These are phyloP conservation scores for Muscicapa comitata DNA, from an alignment of 2,797 vertebrate species.

Conservation along the genomic window DNA sequence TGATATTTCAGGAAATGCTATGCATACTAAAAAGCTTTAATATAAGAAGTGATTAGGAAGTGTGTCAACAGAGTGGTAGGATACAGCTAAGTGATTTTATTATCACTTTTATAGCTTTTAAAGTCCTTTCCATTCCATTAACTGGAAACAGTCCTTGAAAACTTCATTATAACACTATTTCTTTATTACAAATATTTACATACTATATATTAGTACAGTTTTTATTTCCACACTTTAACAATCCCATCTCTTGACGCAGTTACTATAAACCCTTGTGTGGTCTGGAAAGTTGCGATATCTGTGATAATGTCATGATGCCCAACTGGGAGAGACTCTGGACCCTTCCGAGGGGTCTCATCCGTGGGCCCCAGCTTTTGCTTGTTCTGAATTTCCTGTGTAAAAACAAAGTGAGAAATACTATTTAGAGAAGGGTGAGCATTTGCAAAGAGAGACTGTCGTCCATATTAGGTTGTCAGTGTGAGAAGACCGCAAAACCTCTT, in stretches of 20 bases:
- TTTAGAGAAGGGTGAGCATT: not conserved
- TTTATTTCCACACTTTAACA: conserved; percentile 97
- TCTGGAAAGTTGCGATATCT: conserved; percentile 96
- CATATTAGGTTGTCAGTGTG: not conserved
- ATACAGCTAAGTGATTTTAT: not conserved
- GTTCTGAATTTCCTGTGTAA: conserved; percentile 91
- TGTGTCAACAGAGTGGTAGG: not conserved
- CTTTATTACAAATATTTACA: conserved; percentile 73
- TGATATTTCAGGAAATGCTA: not conserved
- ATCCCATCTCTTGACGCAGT: conserved; percentile 96
- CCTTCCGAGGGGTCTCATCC: conserved; percentile 89
- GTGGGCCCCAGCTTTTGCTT: conserved; percentile 90
- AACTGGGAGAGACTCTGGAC: conserved; percentile 92
- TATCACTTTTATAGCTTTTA: not conserved
- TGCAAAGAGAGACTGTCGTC: not conserved
- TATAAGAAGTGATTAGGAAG: conserved; percentile 23
- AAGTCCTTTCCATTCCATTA: conserved; percentile 28
- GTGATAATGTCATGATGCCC: conserved; percentile 98
- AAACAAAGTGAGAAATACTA: not conserved
- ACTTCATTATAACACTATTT: conserved; percentile 29
- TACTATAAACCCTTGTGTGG: conserved; percentile 96
- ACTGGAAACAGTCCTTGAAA: conserved; percentile 57
- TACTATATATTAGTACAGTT: not conserved
- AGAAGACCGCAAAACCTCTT: not conserved
- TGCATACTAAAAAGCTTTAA: not conserved